Percentiles rank a stretch among this genome's conserved stretches.
These are phyloP conservation scores for Amphimallon solstitiale DNA, from an alignment of 2,888 invertebrate species.

Conservation along the genomic window DNA sequence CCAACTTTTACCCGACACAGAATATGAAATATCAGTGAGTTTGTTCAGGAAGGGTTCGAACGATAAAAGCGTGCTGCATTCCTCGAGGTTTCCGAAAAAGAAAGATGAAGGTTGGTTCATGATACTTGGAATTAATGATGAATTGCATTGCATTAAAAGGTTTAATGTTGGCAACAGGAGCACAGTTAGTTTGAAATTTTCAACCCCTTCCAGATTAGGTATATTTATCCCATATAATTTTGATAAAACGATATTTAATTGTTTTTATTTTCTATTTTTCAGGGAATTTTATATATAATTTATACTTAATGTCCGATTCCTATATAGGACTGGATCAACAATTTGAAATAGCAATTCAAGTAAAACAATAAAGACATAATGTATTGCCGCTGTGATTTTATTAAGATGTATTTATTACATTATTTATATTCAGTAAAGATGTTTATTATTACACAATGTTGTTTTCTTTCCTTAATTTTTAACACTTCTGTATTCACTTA, in stretches of 20 bases:
- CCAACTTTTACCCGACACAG: conserved; percentile 64
- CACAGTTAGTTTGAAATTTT: conserved; percentile 68
- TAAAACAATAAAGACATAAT: conserved; percentile 29
- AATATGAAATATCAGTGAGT: conserved; percentile 53
- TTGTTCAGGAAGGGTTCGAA: conserved; percentile 54
- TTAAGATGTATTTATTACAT: conserved; percentile 17
- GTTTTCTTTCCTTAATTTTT: too few relatives aligned
- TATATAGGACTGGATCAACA: conserved; percentile 96
- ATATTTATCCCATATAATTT: conserved; percentile 43
- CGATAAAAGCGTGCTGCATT: conserved; percentile 71
- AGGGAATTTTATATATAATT: conserved; percentile 80
- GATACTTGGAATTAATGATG: conserved; percentile 79
- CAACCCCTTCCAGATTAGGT: conserved; percentile 69
- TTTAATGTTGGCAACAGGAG: conserved; percentile 67
- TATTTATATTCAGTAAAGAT: conserved; percentile 10
- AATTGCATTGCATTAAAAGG: conserved; percentile 86
- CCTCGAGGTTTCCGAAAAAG: conserved; percentile 88
- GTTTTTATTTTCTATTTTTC: conserved; percentile 51
- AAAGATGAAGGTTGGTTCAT: conserved; percentile 98
- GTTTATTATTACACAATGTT: too few relatives aligned
- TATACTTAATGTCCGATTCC: conserved; percentile 91
- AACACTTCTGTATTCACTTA: too few relatives aligned
- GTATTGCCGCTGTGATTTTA: conserved; percentile 22
- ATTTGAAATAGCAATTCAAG: conserved; percentile 59
- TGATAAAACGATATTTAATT: conserved; percentile 12